Percentiles rank a stretch among this genome's conserved stretches.
These are phyloP conservation scores for Agelaius tricolor DNA, from an alignment of 2,113 vertebrate species.

Conservation along the genomic window DNA sequence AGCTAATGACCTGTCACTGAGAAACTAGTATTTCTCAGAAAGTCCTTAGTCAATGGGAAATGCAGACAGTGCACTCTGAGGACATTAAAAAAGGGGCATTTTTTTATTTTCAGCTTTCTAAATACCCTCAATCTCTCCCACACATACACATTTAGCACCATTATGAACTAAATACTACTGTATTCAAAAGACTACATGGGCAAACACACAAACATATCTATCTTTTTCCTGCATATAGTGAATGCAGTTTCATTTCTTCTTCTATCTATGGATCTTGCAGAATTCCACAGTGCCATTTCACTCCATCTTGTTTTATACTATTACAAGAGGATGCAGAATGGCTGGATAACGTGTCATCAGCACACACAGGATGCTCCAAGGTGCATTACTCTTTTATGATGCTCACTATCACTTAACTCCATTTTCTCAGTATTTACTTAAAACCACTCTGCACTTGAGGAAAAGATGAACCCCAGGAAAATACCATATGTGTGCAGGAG, in stretches of 20 bases:
- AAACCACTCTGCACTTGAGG: neutral
- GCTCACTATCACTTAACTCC: neutral
- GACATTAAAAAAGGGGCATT: rapidly evolving
- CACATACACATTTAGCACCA: neutral
- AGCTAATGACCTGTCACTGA: neutral
- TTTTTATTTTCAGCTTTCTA: neutral
- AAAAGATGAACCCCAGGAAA: neutral
- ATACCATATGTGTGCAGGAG: neutral
- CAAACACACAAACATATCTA: neutral
- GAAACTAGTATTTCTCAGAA: neutral
- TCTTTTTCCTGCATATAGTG: neutral
- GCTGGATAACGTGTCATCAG: neutral
- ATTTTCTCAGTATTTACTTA: neutral
- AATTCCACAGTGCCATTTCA: neutral
- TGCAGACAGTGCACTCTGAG: neutral
- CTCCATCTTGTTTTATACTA: neutral
- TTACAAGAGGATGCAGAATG: neutral
- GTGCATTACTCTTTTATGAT: neutral
- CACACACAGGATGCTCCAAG: neutral
- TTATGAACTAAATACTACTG: neutral
- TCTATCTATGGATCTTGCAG: neutral
- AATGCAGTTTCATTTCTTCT: neutral
- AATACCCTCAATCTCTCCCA: neutral
- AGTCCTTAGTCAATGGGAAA: neutral
- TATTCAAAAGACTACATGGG: neutral